Evolutionary conservation across 2,888 invertebrate genomes (phyloP).

Genomic region (Elaeidobius kamerunicus): DNA sequence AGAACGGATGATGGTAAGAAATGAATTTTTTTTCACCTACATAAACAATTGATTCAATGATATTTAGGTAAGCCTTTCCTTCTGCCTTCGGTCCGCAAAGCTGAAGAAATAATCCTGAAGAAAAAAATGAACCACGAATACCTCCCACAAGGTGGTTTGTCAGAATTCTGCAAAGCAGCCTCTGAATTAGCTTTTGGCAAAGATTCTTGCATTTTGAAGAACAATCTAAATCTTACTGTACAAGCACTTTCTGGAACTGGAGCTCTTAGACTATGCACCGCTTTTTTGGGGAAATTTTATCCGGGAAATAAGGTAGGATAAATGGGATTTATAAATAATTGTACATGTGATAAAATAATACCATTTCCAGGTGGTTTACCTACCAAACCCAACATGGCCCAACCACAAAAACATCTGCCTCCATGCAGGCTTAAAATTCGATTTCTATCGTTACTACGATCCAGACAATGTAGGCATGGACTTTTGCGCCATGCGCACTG

Average conservation of each 20-base stretch:
- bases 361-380: slow-evolving; percentile 46
- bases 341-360: neutral
- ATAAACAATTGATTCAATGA: too few species aligned
- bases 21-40: too few species aligned
- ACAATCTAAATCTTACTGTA: slow-evolving; percentile 39
- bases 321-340: neutral
- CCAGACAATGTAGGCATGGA: slow-evolving; percentile 64
- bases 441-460: slow-evolving; percentile 59
- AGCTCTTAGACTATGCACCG: slow-evolving; percentile 60
- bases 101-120: slow-evolving; percentile 53
- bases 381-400: slow-evolving; percentile 67
- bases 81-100: slow-evolving; percentile 59
- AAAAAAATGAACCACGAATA: slow-evolving; percentile 61
- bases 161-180: slow-evolving; percentile 43
- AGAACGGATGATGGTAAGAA: slow-evolving; percentile 62
- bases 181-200: slow-evolving; percentile 60
- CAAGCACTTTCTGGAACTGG: slow-evolving; percentile 67
- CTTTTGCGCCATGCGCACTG: slow-evolving; percentile 60
- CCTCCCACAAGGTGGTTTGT: slow-evolving; percentile 58
- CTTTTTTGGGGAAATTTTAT: slow-evolving; percentile 56
- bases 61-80: slow-evolving; percentile 48
- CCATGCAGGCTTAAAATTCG: slow-evolving; percentile 58
- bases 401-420: slow-evolving; percentile 65
- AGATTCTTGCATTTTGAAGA: slow-evolving; percentile 50
- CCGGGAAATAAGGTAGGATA: slow-evolving; percentile 52